These are phyloP conservation scores for Linepithema humile DNA, from an alignment of 1,140 invertebrate genomes.

Conservation along the genomic window DNA sequence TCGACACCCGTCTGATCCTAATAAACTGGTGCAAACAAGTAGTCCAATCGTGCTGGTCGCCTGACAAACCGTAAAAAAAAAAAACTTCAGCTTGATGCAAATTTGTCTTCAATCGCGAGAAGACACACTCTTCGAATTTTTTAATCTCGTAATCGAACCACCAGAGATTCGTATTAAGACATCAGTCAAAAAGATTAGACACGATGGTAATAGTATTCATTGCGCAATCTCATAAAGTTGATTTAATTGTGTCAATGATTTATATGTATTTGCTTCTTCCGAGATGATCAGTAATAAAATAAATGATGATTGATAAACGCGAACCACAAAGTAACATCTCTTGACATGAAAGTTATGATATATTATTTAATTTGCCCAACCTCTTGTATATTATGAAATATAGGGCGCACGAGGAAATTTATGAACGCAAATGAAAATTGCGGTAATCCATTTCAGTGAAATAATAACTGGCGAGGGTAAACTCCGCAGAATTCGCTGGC, in stretches of 20 bases:
- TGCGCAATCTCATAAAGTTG: background rate
- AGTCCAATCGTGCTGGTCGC: background rate
- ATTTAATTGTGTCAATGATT: background rate
- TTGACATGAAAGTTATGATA: too few relatives aligned
- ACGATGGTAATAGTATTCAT: too few relatives aligned
- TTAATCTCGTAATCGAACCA: background rate
- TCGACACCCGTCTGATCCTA: slow-evolving; percentile 31
- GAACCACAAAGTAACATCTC: too few relatives aligned
- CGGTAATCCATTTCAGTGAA: slow-evolving; percentile 9
- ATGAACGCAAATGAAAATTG: slow-evolving; percentile 23
- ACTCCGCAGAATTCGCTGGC: slow-evolving; percentile 17
- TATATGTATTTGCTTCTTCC: background rate
- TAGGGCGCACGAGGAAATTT: too few relatives aligned
- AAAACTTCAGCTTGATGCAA: background rate
- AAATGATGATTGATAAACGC: too few relatives aligned
- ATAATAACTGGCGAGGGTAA: background rate
- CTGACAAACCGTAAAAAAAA: background rate
- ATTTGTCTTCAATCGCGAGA: background rate
- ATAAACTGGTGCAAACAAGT: slow-evolving; percentile 22
- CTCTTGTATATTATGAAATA: too few relatives aligned
- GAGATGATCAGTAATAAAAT: background rate
- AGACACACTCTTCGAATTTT: too few relatives aligned
- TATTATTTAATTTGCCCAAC: too few relatives aligned
- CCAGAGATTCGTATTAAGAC: background rate
- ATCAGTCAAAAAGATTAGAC: background rate